Evolutionary conservation across 2,797 vertebrate species (phyloP).

Genomic region (Onychomys arenicola): DNA sequence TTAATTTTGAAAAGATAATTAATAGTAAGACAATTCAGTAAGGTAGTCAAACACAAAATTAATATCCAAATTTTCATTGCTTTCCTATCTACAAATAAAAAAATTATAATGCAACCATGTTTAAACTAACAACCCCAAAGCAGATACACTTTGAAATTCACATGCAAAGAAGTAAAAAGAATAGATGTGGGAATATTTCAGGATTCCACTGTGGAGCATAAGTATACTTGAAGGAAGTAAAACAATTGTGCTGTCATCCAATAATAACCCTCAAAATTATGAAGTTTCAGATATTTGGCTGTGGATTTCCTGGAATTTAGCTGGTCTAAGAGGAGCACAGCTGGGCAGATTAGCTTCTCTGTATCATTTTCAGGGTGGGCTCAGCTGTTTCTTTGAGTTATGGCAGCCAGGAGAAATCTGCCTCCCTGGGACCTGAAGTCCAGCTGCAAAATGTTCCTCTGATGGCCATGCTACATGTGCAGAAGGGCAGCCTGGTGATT

Average conservation of each 20-base stretch:
- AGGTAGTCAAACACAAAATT: constrained; percentile 29
- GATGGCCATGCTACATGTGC: background rate
- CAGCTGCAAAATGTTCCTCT: background rate
- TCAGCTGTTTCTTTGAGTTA: background rate
- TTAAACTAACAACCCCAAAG: background rate
- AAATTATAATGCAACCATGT: constrained; percentile 18
- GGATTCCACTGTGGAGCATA: background rate
- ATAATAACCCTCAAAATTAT: background rate
- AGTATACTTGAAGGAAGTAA: constrained; percentile 17
- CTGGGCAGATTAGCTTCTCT: background rate
- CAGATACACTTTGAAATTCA: background rate
- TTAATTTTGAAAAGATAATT: background rate
- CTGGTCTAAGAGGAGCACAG: background rate
- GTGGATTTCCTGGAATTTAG: background rate
- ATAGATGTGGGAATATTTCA: background rate
- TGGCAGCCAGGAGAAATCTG: background rate
- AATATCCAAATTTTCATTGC: constrained; percentile 25
- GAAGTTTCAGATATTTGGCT: constrained; percentile 6
- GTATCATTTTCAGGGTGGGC: background rate
- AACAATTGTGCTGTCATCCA: background rate
- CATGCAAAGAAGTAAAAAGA: background rate
- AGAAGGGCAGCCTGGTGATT: background rate
- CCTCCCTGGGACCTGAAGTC: background rate
- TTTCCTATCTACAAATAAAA: constrained; percentile 21
- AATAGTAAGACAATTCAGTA: constrained; percentile 23